phyloP scores from a whole-genome alignment of 2,888 invertebrate genomes.

The Aspidiotus destructor region DNA sequence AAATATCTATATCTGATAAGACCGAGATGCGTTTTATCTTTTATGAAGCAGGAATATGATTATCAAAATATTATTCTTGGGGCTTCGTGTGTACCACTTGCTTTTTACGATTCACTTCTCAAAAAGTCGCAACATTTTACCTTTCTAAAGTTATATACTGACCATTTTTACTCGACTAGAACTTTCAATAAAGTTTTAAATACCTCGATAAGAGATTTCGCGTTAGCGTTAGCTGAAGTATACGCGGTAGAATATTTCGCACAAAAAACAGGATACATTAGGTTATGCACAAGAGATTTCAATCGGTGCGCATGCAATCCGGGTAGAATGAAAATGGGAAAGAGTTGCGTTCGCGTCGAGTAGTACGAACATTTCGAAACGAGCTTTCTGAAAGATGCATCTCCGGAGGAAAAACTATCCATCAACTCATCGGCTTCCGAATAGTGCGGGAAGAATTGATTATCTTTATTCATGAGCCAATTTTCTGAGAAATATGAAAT shows the following conservation, averaged over 20 bases:
- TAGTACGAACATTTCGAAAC: slow-evolving; percentile 31
- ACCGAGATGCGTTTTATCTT: too few relatives aligned
- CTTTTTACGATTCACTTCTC: too few relatives aligned
- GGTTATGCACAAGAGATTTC: slow-evolving; percentile 37
- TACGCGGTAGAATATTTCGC: slow-evolving; percentile 40
- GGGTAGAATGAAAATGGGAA: slow-evolving; percentile 35
- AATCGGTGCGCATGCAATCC: slow-evolving; percentile 33
- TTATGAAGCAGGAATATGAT: too few relatives aligned
- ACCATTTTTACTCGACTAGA: too few relatives aligned
- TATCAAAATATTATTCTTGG: too few relatives aligned
- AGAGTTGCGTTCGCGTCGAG: slow-evolving; percentile 28
- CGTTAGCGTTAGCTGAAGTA: slow-evolving; percentile 29
- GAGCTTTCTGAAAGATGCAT: slow-evolving; percentile 22
- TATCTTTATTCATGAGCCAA: slow-evolving; percentile 5
- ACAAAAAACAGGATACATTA: slow-evolving; percentile 43
- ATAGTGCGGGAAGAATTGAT: slow-evolving; percentile 12
- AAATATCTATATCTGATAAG: too few relatives aligned
- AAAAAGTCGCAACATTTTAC: too few relatives aligned
- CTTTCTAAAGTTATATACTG: too few relatives aligned
- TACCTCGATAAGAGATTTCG: slow-evolving; percentile 35
- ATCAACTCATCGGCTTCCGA: slow-evolving; percentile 22
- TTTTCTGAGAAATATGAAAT: slow-evolving; percentile 4
- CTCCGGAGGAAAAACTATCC: slow-evolving; percentile 24
- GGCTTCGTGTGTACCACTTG: too few relatives aligned
- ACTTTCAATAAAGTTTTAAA: neutral